Percentiles rank a stretch among this genome's conserved stretches.
These are phyloP conservation scores for Chrysodeixis includens DNA, from an alignment of 2,888 invertebrate species.

Conservation along the genomic window DNA sequence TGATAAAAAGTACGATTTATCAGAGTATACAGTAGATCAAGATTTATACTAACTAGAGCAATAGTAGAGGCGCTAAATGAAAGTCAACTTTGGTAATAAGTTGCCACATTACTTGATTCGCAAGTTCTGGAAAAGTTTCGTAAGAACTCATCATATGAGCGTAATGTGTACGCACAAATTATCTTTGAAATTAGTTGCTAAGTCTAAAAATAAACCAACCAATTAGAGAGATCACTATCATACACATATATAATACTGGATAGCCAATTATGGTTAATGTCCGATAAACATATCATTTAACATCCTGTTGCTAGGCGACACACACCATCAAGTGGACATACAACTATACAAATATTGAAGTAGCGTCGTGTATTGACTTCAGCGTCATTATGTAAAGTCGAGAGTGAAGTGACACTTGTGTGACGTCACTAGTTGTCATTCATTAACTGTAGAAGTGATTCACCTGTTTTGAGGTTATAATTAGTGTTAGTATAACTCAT, in stretches of 20 bases:
- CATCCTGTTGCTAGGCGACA: constrained; percentile 21
- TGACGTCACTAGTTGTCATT: constrained; percentile 15
- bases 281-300: constrained; percentile 2
- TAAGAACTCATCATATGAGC: no score
- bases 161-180: no score
- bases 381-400: not conserved
- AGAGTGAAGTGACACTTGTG: constrained; percentile 15
- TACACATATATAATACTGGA: no score
- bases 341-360: constrained; percentile 25
- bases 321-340: constrained; percentile 8
- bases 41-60: not conserved
- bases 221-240: not conserved
- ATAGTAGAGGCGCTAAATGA: not conserved
- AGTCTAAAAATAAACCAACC: not conserved
- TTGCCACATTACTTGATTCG: not conserved
- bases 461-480: constrained; percentile 3
- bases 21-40: not conserved
- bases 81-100: not conserved
- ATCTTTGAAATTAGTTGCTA: not conserved
- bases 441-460: constrained; percentile 14
- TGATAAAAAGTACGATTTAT: no score
- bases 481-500: no score
- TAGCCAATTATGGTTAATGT: not conserved
- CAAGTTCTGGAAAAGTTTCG: not conserved
- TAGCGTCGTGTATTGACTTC: constrained; percentile 31